These are phyloP conservation scores for Pluvialis apricaria DNA, from an alignment of 2,113 vertebrate species.

Conservation along the genomic window DNA sequence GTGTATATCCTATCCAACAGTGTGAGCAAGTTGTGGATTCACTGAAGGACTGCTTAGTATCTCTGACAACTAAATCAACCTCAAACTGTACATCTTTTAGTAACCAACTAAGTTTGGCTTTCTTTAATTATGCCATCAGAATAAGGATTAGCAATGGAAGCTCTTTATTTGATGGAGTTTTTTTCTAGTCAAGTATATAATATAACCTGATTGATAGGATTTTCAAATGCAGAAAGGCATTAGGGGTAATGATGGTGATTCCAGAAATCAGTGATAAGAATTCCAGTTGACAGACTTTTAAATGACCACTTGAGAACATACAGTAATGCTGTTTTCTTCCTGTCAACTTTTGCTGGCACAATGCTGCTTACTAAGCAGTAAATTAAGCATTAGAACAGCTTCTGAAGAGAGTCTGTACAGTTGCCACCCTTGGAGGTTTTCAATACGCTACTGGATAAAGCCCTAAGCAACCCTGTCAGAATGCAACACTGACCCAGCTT, in stretches of 20 bases:
- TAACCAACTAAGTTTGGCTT: background rate
- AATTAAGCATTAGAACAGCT: background rate
- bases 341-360: background rate
- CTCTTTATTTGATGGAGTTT: background rate
- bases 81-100: background rate
- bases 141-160: background rate
- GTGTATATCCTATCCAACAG: background rate
- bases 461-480: background rate
- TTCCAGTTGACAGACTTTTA: background rate
- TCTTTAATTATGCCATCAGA: background rate
- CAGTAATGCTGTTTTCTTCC: background rate
- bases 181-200: background rate
- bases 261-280: background rate
- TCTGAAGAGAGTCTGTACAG: background rate
- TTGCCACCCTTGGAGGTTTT: background rate
- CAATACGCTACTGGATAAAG: background rate
- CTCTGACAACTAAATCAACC: background rate
- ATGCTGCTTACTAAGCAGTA: background rate
- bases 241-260: background rate
- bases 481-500: background rate
- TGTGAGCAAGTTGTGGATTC: background rate
- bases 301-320: background rate
- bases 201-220: background rate
- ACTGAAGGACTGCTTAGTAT: background rate
- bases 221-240: background rate